Percentiles rank a stretch among this genome's conserved stretches.
Conservation (phyloP, 2,888 invertebrate species). For the Antheraea yamamai region DNA sequence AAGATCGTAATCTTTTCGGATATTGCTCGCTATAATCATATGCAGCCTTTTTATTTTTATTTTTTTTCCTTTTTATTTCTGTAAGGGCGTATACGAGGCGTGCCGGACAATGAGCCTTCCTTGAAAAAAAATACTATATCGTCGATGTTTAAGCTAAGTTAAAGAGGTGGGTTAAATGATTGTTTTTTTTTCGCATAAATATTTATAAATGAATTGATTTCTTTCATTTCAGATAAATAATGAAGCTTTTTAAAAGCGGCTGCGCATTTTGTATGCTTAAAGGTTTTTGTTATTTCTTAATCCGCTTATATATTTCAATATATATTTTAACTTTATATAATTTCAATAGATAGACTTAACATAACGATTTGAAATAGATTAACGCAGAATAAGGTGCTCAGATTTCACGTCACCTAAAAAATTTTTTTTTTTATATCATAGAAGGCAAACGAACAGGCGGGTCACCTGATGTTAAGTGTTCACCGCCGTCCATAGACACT, state of each 20-base stretch:
- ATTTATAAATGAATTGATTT: slow-evolving; percentile 20
- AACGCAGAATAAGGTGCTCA: too few species aligned
- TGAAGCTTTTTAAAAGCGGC: slow-evolving; percentile 9
- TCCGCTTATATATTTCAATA: background rate
- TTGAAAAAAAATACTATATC: slow-evolving; percentile 22
- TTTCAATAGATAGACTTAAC: background rate
- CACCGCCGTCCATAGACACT: too few species aligned
- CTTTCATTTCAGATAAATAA: slow-evolving; percentile 18
- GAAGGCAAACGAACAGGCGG: too few species aligned
- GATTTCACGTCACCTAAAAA: too few species aligned
- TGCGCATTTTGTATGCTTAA: background rate
- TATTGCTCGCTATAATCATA: slow-evolving; percentile 81
- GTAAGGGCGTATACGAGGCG: slow-evolving; percentile 62
- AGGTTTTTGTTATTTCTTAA: slow-evolving; percentile 1
- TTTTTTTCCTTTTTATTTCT: slow-evolving; percentile 42
- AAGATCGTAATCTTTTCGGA: slow-evolving; percentile 80
- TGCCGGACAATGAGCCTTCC: slow-evolving; percentile 62
- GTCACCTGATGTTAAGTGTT: too few species aligned
- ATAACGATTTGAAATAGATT: too few species aligned
- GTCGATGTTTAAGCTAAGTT: slow-evolving; percentile 40
- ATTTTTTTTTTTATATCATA: too few species aligned
- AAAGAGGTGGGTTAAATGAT: slow-evolving; percentile 19
- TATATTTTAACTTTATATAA: background rate
- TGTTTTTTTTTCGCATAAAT: slow-evolving; percentile 20
- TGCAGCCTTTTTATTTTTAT: slow-evolving; percentile 60